A percentile compares a stretch with the other conserved stretches of the same genome.
Conservation (phyloP, 1,140 invertebrate genomes). For the Cryptotermes secundus region DNA sequence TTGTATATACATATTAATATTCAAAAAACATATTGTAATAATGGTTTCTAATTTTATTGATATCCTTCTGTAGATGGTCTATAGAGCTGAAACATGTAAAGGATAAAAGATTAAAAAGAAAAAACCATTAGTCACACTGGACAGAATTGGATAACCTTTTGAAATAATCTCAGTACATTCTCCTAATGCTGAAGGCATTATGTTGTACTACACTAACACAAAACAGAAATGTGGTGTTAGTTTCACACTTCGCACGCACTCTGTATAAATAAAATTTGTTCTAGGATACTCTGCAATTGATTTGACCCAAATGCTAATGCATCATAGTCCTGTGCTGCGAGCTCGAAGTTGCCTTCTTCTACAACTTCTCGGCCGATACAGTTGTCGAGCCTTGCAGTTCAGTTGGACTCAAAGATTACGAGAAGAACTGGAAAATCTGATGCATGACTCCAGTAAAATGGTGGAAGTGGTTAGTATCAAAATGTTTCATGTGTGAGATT, state of each 20-base stretch:
- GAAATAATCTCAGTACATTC: too few relatives aligned
- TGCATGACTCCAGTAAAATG: constrained; percentile 50
- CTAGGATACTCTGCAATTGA: constrained; percentile 48
- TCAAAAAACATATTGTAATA: too few relatives aligned
- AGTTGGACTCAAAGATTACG: constrained; percentile 60
- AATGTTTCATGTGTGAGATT: too few relatives aligned
- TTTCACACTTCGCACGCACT: background rate
- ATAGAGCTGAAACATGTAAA: too few relatives aligned
- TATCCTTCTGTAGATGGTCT: too few relatives aligned
- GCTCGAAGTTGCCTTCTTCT: constrained; percentile 67
- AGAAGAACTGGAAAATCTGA: constrained; percentile 54
- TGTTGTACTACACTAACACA: too few relatives aligned
- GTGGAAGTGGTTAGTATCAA: constrained; percentile 23
- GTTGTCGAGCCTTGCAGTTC: constrained; percentile 61
- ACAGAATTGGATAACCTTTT: too few relatives aligned
- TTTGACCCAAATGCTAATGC: constrained; percentile 59
- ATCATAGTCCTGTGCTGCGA: constrained; percentile 59
- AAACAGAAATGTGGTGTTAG: background rate
- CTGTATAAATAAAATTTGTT: constrained; percentile 20
- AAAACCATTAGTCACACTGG: too few relatives aligned
- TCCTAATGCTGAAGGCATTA: too few relatives aligned
- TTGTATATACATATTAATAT: too few relatives aligned
- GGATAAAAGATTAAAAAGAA: too few relatives aligned
- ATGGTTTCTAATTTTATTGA: too few relatives aligned
- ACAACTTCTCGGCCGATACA: constrained; percentile 63